phyloP scores from a whole-genome alignment of 1,140 invertebrate genomes.

The Periplaneta americana region DNA sequence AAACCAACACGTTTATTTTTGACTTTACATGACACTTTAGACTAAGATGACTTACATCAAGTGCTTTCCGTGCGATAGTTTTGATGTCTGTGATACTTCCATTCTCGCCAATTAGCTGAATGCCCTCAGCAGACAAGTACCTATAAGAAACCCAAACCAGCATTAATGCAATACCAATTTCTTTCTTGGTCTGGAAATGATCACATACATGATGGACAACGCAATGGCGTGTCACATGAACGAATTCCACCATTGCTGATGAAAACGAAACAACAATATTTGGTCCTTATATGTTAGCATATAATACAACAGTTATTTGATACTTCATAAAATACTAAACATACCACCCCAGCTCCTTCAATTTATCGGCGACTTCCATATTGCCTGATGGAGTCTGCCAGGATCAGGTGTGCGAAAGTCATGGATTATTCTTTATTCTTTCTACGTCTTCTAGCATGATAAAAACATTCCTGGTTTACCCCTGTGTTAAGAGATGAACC shows the following conservation, averaged over 20 bases:
- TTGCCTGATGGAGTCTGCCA: background rate
- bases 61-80: constrained; percentile 55
- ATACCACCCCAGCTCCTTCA: constrained; percentile 15
- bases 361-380: constrained; percentile 13
- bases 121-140: constrained; percentile 61
- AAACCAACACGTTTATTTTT: no score
- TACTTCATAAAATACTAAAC: background rate
- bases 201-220: background rate
- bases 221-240: background rate
- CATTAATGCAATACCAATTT: no score
- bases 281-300: background rate
- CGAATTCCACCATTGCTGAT: background rate
- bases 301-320: background rate
- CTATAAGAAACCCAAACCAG: constrained; percentile 38
- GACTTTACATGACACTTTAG: no score
- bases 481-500: background rate
- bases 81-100: constrained; percentile 54
- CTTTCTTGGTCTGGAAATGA: background rate
- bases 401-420: background rate
- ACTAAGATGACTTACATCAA: constrained; percentile 63
- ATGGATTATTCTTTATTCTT: background rate
- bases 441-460: background rate
- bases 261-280: background rate
- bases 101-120: constrained; percentile 57
- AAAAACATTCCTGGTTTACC: background rate